A percentile compares a stretch with the other conserved stretches of the same genome.
Conservation (phyloP, 2,113 vertebrate species). For the Tachysurus fulvidraco region DNA sequence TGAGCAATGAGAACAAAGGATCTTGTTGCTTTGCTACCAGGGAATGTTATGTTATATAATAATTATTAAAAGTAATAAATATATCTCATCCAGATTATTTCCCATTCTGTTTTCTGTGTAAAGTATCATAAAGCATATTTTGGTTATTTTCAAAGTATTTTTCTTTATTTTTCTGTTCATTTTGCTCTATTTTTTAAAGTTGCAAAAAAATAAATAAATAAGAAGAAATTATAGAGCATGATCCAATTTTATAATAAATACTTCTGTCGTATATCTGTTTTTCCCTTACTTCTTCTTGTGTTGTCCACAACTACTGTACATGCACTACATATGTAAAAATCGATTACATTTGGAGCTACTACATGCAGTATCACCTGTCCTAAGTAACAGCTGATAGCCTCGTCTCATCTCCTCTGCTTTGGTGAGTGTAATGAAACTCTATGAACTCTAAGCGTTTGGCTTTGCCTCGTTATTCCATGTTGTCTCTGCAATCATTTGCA, state of each 20-base stretch:
- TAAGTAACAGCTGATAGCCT: background rate
- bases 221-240: background rate
- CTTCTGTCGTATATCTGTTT: background rate
- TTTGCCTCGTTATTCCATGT: background rate
- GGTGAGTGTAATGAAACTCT: background rate
- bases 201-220: background rate
- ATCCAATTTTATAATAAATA: background rate
- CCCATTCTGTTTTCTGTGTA: background rate
- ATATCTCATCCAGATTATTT: background rate
- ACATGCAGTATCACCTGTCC: background rate
- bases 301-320: background rate
- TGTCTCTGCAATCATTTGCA: background rate
- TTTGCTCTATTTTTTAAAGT: background rate
- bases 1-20: background rate
- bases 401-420: background rate
- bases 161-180: background rate
- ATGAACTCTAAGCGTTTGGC: background rate
- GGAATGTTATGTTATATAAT: too few species aligned
- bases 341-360: background rate
- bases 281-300: background rate
- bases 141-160: background rate
- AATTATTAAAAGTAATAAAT: background rate
- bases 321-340: background rate
- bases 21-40: too few species aligned
- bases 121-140: background rate